Evolutionary conservation across 1,140 invertebrate species (phyloP), one percentile per base, ranked within the genome.

Genomic region (Nasonia giraulti): DNA sequence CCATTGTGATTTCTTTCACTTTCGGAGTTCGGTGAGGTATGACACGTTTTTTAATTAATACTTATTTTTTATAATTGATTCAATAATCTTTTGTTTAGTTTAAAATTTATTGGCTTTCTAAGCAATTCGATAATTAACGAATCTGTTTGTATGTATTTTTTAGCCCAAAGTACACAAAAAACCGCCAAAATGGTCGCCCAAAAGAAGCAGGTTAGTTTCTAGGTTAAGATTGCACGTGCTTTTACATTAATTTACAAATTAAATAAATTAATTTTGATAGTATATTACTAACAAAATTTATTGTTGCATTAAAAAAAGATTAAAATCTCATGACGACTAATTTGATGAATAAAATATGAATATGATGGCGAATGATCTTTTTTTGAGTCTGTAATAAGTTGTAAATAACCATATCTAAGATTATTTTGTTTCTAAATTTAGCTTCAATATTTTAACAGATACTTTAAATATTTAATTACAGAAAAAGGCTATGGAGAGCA

Each of bases 401-500:
- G 2, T 37, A 6, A 37, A 37, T 37, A 6, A 37, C 33, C 33
- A 4, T 37, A 37, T 37, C 33, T 37, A 37, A 27, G 33, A 37
- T 37, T 37, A 5, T 37, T 37, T 37, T 6, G 2, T 37, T 37
- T 37, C 5, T 37, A 4, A 6, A 37, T 37, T 6, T 37, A 37
- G 33, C 4, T 37, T 3, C 40, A 10, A 44, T 44, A 44, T 44
- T 44, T 8, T 44, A 44, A 62, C 31, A 55, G 37, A 31, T 55
- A 82, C 69, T 76, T 74, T 79, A 78, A 33, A 77, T 44, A 71
- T 83, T 87, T 31, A 69, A 83, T 93, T 93, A 75, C 92, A 97
- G 96, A 99, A 99, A 97, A 99, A 99, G 95, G 97, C 98, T 85
- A 97, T 98, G 92, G 99, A 99, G 95, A 99, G 97, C 94, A 99